Evolutionary conservation across 2,797 vertebrate species (phyloP).

Genomic region (Melanitta fusca): DNA sequence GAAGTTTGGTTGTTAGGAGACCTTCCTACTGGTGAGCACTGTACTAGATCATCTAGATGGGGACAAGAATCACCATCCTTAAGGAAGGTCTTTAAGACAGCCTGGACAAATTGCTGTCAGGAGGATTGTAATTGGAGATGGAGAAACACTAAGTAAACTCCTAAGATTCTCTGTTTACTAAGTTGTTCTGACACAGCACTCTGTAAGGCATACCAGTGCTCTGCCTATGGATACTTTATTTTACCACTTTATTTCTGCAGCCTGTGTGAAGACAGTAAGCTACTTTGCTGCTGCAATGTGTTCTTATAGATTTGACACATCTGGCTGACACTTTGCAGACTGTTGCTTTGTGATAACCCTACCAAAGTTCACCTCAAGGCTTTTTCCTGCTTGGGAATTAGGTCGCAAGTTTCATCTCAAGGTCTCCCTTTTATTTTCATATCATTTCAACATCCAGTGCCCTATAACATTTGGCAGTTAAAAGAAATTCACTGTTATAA

Average conservation of each 20-base stretch:
- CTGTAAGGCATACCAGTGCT: not conserved
- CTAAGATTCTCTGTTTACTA: not conserved
- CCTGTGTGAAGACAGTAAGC: not conserved
- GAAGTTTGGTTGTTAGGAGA: not conserved
- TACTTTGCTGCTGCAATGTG: not conserved
- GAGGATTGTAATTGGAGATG: not conserved
- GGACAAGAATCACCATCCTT: not conserved
- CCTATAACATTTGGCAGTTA: constrained; percentile 38
- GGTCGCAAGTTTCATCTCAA: not conserved
- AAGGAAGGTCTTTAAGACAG: not conserved
- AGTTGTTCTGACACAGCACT: not conserved
- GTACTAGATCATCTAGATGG: not conserved
- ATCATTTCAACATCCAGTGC: constrained; percentile 21
- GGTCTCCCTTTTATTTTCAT: constrained; percentile 44
- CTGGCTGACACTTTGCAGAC: not conserved
- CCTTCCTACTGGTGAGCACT: not conserved
- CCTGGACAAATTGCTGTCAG: not conserved
- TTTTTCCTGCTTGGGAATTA: constrained; percentile 27
- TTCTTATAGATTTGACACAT: not conserved
- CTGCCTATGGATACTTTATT: not conserved
- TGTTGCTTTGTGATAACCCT: not conserved
- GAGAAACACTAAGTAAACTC: not conserved
- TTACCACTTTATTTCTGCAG: not conserved
- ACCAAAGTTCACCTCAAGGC: not conserved
- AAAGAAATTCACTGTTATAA: not conserved